Conservation (phyloP, 2,113 vertebrate genomes). For the Dromiciops gliroides region DNA sequence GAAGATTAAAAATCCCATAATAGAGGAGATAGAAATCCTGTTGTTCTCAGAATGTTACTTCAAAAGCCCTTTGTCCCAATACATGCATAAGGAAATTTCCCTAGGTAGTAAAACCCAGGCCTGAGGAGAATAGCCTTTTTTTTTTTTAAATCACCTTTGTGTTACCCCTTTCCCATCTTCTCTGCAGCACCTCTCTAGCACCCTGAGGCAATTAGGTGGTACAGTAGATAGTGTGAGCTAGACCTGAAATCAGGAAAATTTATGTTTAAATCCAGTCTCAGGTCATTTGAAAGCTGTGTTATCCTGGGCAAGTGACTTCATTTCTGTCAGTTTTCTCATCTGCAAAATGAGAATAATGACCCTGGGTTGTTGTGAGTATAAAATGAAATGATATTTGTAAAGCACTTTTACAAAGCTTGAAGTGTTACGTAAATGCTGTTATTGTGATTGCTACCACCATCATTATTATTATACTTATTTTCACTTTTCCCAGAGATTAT, state of each 20-base stretch:
- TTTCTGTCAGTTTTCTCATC: neutral
- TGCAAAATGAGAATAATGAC: neutral
- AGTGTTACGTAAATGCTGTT: neutral
- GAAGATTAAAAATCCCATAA: neutral
- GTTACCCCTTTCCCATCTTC: neutral
- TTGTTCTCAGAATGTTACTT: neutral
- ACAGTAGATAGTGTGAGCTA: neutral
- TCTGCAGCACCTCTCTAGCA: neutral
- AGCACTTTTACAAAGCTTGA: neutral
- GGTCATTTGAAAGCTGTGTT: neutral
- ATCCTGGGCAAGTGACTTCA: neutral
- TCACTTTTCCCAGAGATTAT: neutral
- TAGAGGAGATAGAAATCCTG: neutral
- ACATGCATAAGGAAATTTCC: neutral
- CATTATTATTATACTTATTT: neutral
- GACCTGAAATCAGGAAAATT: neutral
- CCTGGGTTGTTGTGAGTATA: neutral
- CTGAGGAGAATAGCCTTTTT: too few species aligned
- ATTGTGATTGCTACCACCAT: neutral
- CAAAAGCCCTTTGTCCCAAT: neutral
- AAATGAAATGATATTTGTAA: neutral
- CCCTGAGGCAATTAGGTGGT: neutral
- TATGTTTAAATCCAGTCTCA: neutral
- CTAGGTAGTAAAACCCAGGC: too few species aligned
- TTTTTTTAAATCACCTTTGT: neutral